Evolutionary conservation across 2,888 invertebrate species (phyloP).

Genomic region (Lithophane semibrunnea): DNA sequence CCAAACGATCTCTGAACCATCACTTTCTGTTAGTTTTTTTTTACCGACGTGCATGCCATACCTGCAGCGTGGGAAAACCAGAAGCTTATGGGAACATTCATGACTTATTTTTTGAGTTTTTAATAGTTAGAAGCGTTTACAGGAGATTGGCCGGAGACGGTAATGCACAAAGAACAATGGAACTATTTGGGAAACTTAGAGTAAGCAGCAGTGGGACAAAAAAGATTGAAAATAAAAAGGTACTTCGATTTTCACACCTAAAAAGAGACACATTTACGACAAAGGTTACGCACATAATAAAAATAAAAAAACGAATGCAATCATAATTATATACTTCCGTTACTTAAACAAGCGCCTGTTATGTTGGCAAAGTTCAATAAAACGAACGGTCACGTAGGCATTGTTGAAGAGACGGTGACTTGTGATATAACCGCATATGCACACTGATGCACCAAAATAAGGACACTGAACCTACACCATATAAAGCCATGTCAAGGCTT

Average conservation of each 20-base stretch:
- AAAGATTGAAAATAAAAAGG: not conserved
- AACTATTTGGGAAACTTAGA: not conserved
- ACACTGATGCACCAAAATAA: constrained; percentile 18
- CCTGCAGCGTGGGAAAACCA: constrained; percentile 54
- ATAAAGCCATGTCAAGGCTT: not conserved
- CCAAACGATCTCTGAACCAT: constrained; percentile 47
- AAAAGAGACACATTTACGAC: constrained; percentile 45
- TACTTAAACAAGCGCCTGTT: constrained; percentile 33
- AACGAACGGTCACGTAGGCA: constrained; percentile 22
- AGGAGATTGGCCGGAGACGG: not conserved
- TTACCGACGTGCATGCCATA: constrained; percentile 28
- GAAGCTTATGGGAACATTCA: constrained; percentile 11
- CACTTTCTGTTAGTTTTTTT: constrained; percentile 57
- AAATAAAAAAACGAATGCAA: constrained; percentile 41
- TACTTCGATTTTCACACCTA: constrained; percentile 38
- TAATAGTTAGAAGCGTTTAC: not conserved
- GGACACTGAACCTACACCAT: constrained; percentile 32
- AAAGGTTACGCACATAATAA: constrained; percentile 46
- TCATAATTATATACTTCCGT: constrained; percentile 52
- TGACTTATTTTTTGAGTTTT: constrained; percentile 14
- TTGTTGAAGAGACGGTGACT: constrained; percentile 17
- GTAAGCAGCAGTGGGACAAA: not conserved
- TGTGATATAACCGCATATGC: constrained; percentile 15
- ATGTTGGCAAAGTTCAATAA: constrained; percentile 30
- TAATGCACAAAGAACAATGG: not conserved